Evolutionary conservation across 2,113 vertebrate genomes (phyloP).

Genomic region (Abramis brama): DNA sequence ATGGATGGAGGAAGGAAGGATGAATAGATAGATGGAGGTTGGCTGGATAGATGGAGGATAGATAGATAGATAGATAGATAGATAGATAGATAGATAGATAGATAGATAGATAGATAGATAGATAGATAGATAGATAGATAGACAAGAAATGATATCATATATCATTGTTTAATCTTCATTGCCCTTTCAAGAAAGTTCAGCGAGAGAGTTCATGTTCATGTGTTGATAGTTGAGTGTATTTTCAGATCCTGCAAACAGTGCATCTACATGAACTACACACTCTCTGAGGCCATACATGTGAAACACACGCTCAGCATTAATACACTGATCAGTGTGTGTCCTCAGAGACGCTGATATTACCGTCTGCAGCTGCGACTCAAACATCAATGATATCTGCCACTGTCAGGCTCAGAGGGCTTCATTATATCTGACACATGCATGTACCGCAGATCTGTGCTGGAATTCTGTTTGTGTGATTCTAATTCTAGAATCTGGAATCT

Average conservation of each 20-base stretch:
- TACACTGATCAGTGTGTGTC: not conserved
- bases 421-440: not conserved
- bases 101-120: not conserved
- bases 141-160: not conserved
- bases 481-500: not conserved
- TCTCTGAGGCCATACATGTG: too few relatives aligned
- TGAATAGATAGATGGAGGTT: not conserved
- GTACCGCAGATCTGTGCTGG: not conserved
- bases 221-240: not conserved
- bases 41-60: accelerated
- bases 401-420: not conserved
- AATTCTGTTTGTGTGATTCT: not conserved
- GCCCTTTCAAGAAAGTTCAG: not conserved
- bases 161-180: not conserved
- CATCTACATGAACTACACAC: too few relatives aligned
- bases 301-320: too few relatives aligned
- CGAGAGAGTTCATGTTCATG: not conserved
- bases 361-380: not conserved
- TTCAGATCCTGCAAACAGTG: not conserved
- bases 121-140: not conserved
- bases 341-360: not conserved
- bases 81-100: not conserved
- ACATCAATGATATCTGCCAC: not conserved
- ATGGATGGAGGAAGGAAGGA: too few relatives aligned
- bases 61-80: not conserved